Evolutionary conservation across 2,797 vertebrate species (phyloP).

Genomic region (Nannoperca australis): DNA sequence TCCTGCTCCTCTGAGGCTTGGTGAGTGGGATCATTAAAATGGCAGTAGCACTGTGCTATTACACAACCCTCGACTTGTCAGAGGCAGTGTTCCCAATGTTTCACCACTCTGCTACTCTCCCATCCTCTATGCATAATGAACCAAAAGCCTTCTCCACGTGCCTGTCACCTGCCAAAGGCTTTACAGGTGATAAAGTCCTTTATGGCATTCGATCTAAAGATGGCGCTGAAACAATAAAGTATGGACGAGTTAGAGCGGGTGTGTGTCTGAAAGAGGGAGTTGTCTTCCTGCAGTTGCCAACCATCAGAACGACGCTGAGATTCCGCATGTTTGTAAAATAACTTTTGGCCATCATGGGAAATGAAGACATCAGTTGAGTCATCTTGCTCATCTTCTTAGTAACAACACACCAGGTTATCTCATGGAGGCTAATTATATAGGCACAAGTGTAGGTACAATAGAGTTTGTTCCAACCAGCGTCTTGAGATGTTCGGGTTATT

Average conservation of each 20-base stretch:
- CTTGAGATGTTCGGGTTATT: conserved; percentile 36
- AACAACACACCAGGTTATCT: conserved; percentile 31
- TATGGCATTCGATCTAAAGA: conserved; percentile 42
- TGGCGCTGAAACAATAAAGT: conserved; percentile 12
- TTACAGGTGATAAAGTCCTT: conserved; percentile 33
- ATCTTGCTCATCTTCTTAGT: conserved; percentile 21
- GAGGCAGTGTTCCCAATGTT: conserved; percentile 60
- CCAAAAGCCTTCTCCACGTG: conserved; percentile 39
- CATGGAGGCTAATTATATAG: conserved; percentile 45
- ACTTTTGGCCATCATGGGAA: background rate
- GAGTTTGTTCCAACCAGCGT: conserved; percentile 22
- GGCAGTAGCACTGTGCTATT: conserved; percentile 61
- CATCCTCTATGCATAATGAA: conserved; percentile 63
- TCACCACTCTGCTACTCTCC: conserved; percentile 42
- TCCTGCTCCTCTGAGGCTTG: conserved; percentile 70
- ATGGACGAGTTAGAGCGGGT: background rate
- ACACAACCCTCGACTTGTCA: conserved; percentile 67
- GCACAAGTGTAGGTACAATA: conserved; percentile 25
- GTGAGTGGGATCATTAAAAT: conserved; percentile 79
- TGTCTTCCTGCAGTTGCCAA: background rate
- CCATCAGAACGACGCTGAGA: conserved; percentile 24
- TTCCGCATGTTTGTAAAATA: conserved; percentile 33
- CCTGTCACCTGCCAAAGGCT: conserved; percentile 61
- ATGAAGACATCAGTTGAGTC: conserved; percentile 31
- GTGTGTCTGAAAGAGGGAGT: conserved; percentile 4